These are phyloP conservation scores for Tokudaia tokunoshimensis DNA, from an alignment of 2,797 vertebrate species.

Conservation along the genomic window DNA sequence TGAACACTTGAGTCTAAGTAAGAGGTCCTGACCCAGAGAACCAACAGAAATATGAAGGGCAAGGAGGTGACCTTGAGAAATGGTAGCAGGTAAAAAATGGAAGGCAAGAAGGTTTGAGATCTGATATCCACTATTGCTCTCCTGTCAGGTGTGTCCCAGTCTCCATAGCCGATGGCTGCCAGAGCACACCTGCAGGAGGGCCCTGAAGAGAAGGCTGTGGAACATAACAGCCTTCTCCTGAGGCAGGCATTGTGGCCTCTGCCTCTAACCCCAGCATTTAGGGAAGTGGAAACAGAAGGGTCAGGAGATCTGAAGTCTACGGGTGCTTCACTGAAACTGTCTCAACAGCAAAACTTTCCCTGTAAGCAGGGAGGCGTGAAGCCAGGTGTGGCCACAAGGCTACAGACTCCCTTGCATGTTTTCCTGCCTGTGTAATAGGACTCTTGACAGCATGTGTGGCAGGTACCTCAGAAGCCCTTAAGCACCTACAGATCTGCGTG, in stretches of 20 bases:
- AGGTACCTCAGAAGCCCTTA: background rate
- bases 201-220: background rate
- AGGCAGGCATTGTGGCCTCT: background rate
- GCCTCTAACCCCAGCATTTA: background rate
- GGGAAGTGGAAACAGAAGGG: background rate
- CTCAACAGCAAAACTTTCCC: background rate
- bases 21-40: background rate
- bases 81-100: background rate
- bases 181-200: background rate
- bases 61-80: background rate
- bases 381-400: background rate
- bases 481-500: background rate
- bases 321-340: background rate
- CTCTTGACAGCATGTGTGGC: background rate
- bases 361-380: background rate
- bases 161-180: background rate
- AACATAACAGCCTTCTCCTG: background rate
- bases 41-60: background rate
- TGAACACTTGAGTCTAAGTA: background rate
- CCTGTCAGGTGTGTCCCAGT: fast-evolving
- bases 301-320: background rate
- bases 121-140: background rate
- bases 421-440: background rate
- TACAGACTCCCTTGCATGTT: background rate
- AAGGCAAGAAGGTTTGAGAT: background rate